These are phyloP conservation scores for Lipotes vexillifer DNA, from an alignment of 2,113 vertebrate genomes.

Conservation along the genomic window DNA sequence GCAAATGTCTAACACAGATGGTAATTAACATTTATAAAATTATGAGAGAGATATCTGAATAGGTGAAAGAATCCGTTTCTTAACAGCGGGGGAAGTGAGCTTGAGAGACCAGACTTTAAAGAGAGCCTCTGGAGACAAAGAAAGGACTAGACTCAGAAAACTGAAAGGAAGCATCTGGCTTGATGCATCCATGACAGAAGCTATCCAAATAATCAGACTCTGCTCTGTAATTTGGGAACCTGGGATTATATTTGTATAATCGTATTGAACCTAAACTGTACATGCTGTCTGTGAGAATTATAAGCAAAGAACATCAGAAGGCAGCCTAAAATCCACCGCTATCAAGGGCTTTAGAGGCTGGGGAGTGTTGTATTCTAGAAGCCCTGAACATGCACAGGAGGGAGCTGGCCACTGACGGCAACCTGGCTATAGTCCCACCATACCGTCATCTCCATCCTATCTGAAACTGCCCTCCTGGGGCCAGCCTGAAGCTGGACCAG, in stretches of 20 bases:
- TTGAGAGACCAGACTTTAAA: background rate
- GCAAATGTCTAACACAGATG: background rate
- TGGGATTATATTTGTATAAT: background rate
- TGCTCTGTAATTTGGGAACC: background rate
- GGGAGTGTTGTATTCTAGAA: background rate
- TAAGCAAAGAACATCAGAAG: background rate
- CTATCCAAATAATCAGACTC: background rate
- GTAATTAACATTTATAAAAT: background rate
- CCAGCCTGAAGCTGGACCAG: background rate
- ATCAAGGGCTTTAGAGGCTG: background rate
- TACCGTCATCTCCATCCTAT: constrained; percentile 63
- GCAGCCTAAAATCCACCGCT: background rate
- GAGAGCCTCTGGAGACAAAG: background rate
- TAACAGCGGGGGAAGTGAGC: background rate
- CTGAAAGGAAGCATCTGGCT: background rate
- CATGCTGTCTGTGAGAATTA: background rate
- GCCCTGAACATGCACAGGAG: background rate
- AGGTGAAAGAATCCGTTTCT: background rate
- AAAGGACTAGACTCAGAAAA: background rate
- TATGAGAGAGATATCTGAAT: background rate
- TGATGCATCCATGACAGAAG: background rate
- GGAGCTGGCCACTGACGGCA: background rate
- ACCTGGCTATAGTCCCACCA: constrained; percentile 29
- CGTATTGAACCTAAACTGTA: background rate
- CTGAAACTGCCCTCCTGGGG: constrained; percentile 42